phyloP scores from a whole-genome alignment of 2,888 invertebrate genomes.

The Thyatira batis region DNA sequence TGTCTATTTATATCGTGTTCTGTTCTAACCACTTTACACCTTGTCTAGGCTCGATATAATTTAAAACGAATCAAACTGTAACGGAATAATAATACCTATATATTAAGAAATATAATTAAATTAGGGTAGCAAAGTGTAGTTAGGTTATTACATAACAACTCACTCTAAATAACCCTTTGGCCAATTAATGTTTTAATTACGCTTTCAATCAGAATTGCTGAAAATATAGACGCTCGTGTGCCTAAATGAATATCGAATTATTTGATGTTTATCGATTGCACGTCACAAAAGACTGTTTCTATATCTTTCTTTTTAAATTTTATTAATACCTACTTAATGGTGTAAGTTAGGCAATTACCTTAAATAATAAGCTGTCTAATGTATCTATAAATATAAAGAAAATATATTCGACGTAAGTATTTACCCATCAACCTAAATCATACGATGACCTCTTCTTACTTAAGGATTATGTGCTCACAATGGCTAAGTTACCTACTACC shows the following conservation, averaged over 20 bases:
- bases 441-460: slow-evolving; percentile 26
- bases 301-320: neutral
- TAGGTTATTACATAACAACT: neutral
- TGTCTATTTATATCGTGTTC: no score
- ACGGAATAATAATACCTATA: no score
- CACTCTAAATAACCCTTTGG: neutral
- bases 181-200: slow-evolving; percentile 2
- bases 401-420: slow-evolving; percentile 11
- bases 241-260: neutral
- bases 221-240: neutral
- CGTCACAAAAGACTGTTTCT: no score
- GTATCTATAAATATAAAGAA: slow-evolving; percentile 15
- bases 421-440: slow-evolving; percentile 24
- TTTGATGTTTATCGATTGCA: slow-evolving; percentile 2
- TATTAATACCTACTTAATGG: neutral
- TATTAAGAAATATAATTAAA: no score
- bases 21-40: no score
- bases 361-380: no score
- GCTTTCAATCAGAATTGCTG: neutral
- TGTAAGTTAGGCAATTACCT: no score
- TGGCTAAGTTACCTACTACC: slow-evolving; percentile 25
- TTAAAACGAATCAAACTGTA: no score
- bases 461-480: slow-evolving; percentile 32
- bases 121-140: no score
- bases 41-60: no score